Evolutionary conservation across 2,797 vertebrate species (phyloP).

Genomic region (Notolabrus celidotus): DNA sequence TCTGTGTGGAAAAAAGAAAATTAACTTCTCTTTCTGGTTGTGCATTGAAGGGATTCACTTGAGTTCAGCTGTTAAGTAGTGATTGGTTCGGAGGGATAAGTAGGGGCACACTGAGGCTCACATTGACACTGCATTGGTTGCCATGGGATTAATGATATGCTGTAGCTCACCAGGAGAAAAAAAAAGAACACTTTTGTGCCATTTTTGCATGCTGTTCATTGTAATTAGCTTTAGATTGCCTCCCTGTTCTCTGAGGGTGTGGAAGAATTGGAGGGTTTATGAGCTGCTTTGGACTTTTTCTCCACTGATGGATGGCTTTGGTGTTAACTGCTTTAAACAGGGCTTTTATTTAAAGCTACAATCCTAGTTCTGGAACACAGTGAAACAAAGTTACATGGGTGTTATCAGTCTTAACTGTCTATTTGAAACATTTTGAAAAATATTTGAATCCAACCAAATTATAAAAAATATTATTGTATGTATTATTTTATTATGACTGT

Average conservation of each 20-base stretch:
- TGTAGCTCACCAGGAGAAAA: constrained; percentile 22
- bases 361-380: neutral
- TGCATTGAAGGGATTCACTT: constrained; percentile 10
- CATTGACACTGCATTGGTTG: constrained; percentile 59
- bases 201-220: constrained; percentile 76
- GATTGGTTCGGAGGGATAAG: constrained; percentile 38
- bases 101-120: constrained; percentile 48
- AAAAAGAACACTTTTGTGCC: constrained; percentile 57
- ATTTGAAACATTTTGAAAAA: neutral
- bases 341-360: constrained; percentile 23
- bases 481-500: too few species aligned
- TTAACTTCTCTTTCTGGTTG: neutral
- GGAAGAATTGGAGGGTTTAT: constrained; percentile 41
- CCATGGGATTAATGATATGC: constrained; percentile 79
- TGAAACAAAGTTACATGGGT: neutral
- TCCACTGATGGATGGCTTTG: constrained; percentile 44
- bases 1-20: neutral
- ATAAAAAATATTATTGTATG: too few species aligned
- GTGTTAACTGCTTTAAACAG: constrained; percentile 43
- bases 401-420: neutral
- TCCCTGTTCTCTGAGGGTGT: constrained; percentile 61
- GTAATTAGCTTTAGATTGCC: constrained; percentile 78
- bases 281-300: constrained; percentile 40
- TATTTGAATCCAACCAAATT: too few species aligned
- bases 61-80: constrained; percentile 16